phyloP scores from a whole-genome alignment of 92 coral and sea anemone species.

The Metridium senile region DNA sequence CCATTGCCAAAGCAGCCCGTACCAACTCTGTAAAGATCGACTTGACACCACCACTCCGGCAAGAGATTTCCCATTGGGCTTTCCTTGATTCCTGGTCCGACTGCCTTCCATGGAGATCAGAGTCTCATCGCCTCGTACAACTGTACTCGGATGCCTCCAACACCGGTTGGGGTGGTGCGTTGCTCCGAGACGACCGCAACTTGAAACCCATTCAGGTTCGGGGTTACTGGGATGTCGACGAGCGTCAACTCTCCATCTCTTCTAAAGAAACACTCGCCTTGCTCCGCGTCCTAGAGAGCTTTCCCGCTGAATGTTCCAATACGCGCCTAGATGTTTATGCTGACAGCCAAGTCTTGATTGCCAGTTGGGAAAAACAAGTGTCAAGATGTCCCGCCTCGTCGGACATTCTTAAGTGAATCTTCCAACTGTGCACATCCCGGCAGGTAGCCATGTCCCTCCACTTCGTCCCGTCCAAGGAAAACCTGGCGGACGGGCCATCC shows the following conservation, averaged over 20 bases:
- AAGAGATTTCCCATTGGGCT: slow-evolving; percentile 24
- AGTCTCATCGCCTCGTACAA: slow-evolving; percentile 28
- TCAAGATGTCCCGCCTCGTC: slow-evolving; percentile 21
- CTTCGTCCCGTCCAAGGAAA: slow-evolving; percentile 46
- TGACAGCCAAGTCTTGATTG: slow-evolving; percentile 32
- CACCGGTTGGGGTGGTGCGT: slow-evolving; percentile 42
- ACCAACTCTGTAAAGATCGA: not conserved
- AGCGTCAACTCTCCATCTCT: slow-evolving; percentile 19
- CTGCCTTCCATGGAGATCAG: slow-evolving; percentile 27
- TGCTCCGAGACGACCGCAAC: not conserved
- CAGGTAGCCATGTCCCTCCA: slow-evolving; percentile 19
- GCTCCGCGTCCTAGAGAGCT: slow-evolving; percentile 14
- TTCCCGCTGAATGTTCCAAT: slow-evolving; percentile 22
- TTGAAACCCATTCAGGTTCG: not conserved
- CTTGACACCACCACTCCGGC: slow-evolving; percentile 3
- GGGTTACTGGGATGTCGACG: slow-evolving; percentile 23
- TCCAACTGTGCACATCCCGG: slow-evolving; percentile 2
- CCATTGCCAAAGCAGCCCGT: slow-evolving; percentile 16
- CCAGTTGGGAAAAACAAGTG: slow-evolving; percentile 46
- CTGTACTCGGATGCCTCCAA: slow-evolving; percentile 32
- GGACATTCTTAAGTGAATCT: slow-evolving; percentile 6
- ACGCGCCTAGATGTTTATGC: slow-evolving; percentile 29
- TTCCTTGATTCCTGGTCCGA: no score
- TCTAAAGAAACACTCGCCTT: slow-evolving; percentile 30
- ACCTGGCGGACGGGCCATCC: slow-evolving; percentile 53